Conservation (phyloP, 92 coral and sea anemone species). For the Phymanthus crucifer region DNA sequence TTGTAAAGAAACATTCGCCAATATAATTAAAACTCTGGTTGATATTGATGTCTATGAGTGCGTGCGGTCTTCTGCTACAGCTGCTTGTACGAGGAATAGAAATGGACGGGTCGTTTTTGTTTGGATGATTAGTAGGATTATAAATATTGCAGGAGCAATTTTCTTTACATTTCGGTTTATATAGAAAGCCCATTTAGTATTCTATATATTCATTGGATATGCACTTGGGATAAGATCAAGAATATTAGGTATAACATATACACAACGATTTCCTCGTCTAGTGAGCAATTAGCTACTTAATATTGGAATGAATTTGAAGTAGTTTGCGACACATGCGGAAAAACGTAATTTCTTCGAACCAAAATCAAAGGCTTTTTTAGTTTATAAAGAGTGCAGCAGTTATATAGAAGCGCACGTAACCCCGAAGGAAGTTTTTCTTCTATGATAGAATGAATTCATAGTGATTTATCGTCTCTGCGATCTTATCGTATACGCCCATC, state of each 20-base stretch:
- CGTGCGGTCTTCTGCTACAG: too few relatives aligned
- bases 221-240: not conserved
- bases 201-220: not conserved
- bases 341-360: too few relatives aligned
- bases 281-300: too few relatives aligned
- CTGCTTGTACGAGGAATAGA: not conserved
- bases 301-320: too few relatives aligned
- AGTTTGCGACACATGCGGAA: too few relatives aligned
- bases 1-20: not conserved
- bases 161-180: not conserved
- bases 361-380: too few relatives aligned
- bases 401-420: too few relatives aligned
- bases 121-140: not conserved
- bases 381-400: too few relatives aligned
- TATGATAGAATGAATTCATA: too few relatives aligned
- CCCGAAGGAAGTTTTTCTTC: too few relatives aligned
- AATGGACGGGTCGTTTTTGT: not conserved
- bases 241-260: not conserved
- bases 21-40: not conserved
- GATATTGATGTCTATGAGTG: not conserved
- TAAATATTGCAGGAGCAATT: not conserved
- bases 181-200: not conserved
- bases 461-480: too few relatives aligned
- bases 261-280: not conserved
- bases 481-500: too few relatives aligned